Evolutionary conservation across 23 tunicate species (phyloP).

Genomic region (Trididemnum clinides): DNA sequence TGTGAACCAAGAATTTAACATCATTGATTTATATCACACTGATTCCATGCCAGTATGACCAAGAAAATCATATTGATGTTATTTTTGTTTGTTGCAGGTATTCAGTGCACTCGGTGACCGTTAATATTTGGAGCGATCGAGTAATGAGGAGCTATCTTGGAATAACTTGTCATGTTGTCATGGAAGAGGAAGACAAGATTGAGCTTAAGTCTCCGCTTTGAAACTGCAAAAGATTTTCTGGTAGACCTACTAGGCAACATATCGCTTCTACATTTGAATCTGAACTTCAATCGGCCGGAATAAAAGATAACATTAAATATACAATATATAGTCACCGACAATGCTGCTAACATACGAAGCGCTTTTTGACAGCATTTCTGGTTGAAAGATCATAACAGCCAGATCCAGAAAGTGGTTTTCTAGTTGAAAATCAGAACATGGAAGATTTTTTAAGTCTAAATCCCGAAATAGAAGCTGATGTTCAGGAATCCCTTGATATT

Average conservation of each 20-base stretch:
- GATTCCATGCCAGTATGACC: background rate
- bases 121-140: constrained; percentile 9
- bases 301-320: background rate
- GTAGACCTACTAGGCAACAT: background rate
- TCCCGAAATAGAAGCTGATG: background rate
- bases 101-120: background rate
- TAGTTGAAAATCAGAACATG: background rate
- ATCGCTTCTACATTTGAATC: background rate
- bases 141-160: background rate
- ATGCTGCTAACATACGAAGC: constrained; percentile 13
- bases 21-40: background rate
- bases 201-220: too few species aligned
- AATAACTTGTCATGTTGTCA: too few species aligned
- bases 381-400: background rate
- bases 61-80: background rate
- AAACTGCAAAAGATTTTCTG: background rate
- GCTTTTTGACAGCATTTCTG: constrained; percentile 1
- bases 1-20: background rate
- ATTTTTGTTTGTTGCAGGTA: background rate
- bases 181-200: too few species aligned
- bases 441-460: background rate
- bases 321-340: background rate
- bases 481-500: background rate
- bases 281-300: background rate
- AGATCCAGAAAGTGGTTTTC: background rate